These are phyloP conservation scores for Noctua comes DNA, from an alignment of 2,888 invertebrate genomes.

Conservation along the genomic window DNA sequence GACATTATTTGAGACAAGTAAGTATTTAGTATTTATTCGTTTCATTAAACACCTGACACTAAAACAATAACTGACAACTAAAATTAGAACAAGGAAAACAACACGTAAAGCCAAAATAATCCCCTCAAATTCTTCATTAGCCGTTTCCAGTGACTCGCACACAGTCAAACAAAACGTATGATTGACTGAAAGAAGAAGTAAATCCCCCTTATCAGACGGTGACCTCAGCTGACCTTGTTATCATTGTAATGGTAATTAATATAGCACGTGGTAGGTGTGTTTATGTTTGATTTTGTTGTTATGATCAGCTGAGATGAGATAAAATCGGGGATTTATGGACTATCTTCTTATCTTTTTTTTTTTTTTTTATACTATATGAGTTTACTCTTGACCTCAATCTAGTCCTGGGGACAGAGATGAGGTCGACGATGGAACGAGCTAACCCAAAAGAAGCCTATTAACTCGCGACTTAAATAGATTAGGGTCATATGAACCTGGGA, in stretches of 20 bases:
- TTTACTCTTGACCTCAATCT: too few relatives aligned
- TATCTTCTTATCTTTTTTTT: too few relatives aligned
- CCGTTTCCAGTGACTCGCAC: constrained; percentile 16
- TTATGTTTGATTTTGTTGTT: neutral
- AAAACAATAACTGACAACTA: neutral
- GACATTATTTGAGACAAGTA: too few relatives aligned
- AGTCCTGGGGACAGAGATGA: too few relatives aligned
- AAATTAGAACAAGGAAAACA: constrained; percentile 22
- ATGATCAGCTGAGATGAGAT: neutral
- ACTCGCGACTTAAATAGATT: too few relatives aligned
- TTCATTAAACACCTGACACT: neutral
- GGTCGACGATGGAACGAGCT: too few relatives aligned
- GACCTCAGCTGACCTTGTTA: constrained; percentile 30
- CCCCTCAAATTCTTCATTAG: constrained; percentile 33
- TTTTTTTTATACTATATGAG: too few relatives aligned
- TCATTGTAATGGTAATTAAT: constrained; percentile 26
- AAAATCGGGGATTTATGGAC: neutral
- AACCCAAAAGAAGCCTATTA: too few relatives aligned
- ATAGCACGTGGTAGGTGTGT: constrained; percentile 5
- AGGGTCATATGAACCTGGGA: too few relatives aligned
- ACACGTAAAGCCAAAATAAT: constrained; percentile 10
- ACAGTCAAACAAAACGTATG: neutral
- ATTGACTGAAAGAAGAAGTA: constrained; percentile 2
- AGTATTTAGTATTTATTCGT: neutral
- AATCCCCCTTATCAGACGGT: constrained; percentile 44